A percentile compares a stretch with the other conserved stretches of the same genome.
phyloP scores from a whole-genome alignment of 1,140 invertebrate genomes.

The Melitaea cinxia region DNA sequence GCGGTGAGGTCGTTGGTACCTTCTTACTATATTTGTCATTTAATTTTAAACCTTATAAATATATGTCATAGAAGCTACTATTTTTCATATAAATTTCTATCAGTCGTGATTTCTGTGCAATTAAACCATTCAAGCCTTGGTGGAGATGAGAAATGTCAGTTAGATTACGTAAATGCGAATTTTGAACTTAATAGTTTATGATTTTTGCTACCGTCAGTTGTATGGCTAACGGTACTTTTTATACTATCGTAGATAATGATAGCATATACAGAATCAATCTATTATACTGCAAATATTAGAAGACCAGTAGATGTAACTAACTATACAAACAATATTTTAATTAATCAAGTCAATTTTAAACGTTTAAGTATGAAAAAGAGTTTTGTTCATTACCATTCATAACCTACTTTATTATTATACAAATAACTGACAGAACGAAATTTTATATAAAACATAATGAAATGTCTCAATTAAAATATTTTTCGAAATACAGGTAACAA shows the following conservation, averaged over 20 bases:
- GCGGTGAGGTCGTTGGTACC: constrained; percentile 33
- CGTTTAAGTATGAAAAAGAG: no score
- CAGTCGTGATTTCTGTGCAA: constrained; percentile 29
- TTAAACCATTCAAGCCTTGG: constrained; percentile 28
- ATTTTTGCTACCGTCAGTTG: constrained; percentile 26
- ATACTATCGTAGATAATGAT: neutral
- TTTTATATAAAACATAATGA: no score
- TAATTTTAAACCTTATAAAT: constrained; percentile 8
- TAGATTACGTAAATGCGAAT: constrained; percentile 32
- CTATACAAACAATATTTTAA: no score
- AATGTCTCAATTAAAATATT: no score
- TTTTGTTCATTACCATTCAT: no score
- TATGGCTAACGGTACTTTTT: neutral
- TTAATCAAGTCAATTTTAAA: no score
- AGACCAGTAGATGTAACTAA: no score
- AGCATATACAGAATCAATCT: no score
- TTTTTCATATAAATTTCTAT: neutral
- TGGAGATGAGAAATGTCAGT: constrained; percentile 32
- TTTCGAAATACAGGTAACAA: no score
- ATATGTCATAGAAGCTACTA: neutral
- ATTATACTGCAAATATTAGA: no score
- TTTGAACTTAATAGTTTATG: constrained; percentile 23
- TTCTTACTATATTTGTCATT: neutral
- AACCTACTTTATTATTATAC: no score
- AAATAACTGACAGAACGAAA: no score